Evolutionary conservation across 1,140 invertebrate genomes (phyloP), one percentile per base, ranked within the genome.

Genomic region (Bombus soroeensis): DNA sequence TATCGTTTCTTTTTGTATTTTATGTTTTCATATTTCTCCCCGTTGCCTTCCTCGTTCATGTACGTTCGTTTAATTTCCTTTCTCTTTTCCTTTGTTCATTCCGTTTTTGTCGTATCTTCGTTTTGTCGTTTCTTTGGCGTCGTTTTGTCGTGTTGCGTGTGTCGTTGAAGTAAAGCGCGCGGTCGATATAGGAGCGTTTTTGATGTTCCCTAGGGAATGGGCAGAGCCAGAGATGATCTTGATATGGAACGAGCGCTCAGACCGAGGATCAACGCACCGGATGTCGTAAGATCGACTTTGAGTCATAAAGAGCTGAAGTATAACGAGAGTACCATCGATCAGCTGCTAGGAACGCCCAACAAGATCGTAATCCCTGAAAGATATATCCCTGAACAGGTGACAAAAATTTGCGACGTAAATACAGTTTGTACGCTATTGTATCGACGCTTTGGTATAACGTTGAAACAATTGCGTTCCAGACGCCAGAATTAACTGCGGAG

Each of bases 341-440:
- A 97, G 90, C 95, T 99, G 90, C 95, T 99, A 43, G 97, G 97
- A 71, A 97, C 98, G 43, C 98, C 98, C 37, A 98, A 97, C 93
- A 99, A 98, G 95, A 98, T 99, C 88, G 95, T 97, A 47, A 99
- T 99, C 89, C 98, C 98, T 8, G 98, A 99, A 95, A 96, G 98
- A 88, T 99, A 99, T 93, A 97, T 98, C 89, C 98, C 98, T 53
- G 98, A 99, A 94, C 97, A 98, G 95, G 96, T 98, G 89, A 72
- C 1, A 37, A 8, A 37, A 8, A 57, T 39, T 43, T 66, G 1
- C 6, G n/a, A 9, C 18, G 18, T 18, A 8, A 6, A 53, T 53
- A 53, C 47, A 13, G 18, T 53, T 68, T 68, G 25, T 71, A 13
- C 10, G 32, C 9, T 3, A 9, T 3, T 15, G 12, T 15, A 1